phyloP scores from a whole-genome alignment of 2,888 invertebrate genomes.

The Embidobia sp. region DNA sequence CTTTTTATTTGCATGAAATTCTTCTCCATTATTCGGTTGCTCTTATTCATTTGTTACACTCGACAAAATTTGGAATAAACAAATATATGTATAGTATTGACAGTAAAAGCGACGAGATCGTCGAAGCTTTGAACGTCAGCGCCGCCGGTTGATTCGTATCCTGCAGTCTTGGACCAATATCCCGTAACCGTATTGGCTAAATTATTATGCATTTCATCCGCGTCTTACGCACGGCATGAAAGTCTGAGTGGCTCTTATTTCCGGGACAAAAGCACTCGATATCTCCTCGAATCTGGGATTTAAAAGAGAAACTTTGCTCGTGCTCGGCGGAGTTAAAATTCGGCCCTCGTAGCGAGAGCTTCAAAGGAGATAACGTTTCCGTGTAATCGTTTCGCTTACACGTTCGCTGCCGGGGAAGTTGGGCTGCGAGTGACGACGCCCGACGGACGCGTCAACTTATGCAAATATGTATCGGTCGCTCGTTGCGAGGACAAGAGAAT shows the following conservation, averaged over 20 bases:
- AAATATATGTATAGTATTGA: too few species aligned
- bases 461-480: conserved; percentile 26
- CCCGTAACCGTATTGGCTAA: not conserved
- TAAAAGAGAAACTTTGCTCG: conserved; percentile 39
- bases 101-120: too few species aligned
- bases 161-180: conserved; percentile 11
- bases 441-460: conserved; percentile 29
- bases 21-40: too few species aligned
- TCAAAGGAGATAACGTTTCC: conserved; percentile 25
- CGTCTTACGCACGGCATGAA: conserved; percentile 4
- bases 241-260: conserved; percentile 16
- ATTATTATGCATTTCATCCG: conserved; percentile 31
- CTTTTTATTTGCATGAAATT: too few species aligned
- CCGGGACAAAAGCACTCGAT: conserved; percentile 28
- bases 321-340: conserved; percentile 29
- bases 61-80: too few species aligned
- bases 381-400: conserved; percentile 43
- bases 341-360: conserved; percentile 26
- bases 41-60: too few species aligned
- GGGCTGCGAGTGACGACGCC: not conserved
- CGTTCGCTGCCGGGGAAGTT: not conserved
- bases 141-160: not conserved
- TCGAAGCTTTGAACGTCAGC: too few species aligned
- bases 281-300: conserved; percentile 41
- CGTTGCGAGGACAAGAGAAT: conserved; percentile 4